Evolutionary conservation across 2,797 vertebrate species (phyloP).

Genomic region (Neosilurus mollespiculum): DNA sequence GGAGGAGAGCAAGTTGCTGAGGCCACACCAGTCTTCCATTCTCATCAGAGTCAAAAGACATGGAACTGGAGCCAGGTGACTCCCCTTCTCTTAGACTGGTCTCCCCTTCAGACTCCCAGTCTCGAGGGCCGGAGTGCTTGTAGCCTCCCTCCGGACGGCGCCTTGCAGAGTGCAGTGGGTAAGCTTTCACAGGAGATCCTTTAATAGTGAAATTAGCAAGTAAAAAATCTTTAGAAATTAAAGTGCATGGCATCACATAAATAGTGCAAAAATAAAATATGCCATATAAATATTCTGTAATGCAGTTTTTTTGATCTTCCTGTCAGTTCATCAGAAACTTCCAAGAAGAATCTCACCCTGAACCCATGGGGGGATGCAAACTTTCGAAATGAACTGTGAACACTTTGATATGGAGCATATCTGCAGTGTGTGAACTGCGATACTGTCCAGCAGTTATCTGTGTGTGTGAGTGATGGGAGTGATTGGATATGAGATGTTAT

Average conservation of each 20-base stretch:
- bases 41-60: too few species aligned
- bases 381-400: neutral
- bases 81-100: too few species aligned
- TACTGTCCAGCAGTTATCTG: neutral
- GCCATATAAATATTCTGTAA: neutral
- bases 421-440: neutral
- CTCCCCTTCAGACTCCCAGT: too few species aligned
- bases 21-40: too few species aligned
- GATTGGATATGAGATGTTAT: constrained; percentile 4
- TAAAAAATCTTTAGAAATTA: too few species aligned
- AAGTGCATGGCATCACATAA: neutral
- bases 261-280: neutral
- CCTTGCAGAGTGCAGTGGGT: too few species aligned
- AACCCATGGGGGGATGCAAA: neutral
- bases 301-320: neutral
- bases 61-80: too few species aligned
- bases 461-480: neutral
- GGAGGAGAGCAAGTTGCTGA: too few species aligned
- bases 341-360: neutral
- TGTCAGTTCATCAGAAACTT: neutral
- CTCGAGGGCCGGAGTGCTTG: too few species aligned
- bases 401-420: neutral
- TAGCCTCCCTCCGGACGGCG: too few species aligned
- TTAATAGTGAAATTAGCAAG: too few species aligned
- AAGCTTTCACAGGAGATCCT: too few species aligned